Conservation (phyloP, 2,888 invertebrate species). For the Ephialtes manifestator region DNA sequence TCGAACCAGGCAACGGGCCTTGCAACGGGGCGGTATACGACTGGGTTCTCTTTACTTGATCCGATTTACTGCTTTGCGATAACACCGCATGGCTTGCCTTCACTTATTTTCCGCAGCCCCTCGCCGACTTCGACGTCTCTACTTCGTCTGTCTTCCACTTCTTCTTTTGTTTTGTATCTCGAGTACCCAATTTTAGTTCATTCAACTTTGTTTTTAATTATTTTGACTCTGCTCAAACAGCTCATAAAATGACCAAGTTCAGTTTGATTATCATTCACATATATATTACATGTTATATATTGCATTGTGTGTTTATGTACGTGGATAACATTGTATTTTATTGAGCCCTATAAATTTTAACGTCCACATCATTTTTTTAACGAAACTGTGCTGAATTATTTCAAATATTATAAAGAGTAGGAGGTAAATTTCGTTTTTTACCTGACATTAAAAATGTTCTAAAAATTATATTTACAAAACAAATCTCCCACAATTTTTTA, state of each 20-base stretch:
- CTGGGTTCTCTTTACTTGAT: conserved; percentile 56
- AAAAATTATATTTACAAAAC: no score
- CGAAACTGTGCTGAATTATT: no score
- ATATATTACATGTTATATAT: not conserved
- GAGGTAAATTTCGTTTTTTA: no score
- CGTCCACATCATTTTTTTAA: no score
- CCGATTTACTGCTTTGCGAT: conserved; percentile 66
- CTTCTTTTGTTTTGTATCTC: not conserved
- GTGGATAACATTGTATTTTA: no score
- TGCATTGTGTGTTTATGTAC: no score
- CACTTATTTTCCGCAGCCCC: conserved; percentile 40
- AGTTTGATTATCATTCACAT: not conserved
- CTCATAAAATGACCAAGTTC: not conserved
- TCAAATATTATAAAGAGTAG: no score
- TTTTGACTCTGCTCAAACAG: conserved; percentile 6
- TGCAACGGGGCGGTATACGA: conserved; percentile 52
- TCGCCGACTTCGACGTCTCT: conserved; percentile 15
- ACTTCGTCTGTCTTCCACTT: not conserved
- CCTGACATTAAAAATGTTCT: no score
- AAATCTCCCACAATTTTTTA: not conserved
- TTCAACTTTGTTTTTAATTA: not conserved
- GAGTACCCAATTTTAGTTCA: conserved; percentile 6
- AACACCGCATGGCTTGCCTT: conserved; percentile 49
- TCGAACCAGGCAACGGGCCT: conserved; percentile 53
- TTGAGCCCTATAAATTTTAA: no score